phyloP scores from a whole-genome alignment of 2,888 invertebrate genomes.

The Netelia fuscicornis region DNA sequence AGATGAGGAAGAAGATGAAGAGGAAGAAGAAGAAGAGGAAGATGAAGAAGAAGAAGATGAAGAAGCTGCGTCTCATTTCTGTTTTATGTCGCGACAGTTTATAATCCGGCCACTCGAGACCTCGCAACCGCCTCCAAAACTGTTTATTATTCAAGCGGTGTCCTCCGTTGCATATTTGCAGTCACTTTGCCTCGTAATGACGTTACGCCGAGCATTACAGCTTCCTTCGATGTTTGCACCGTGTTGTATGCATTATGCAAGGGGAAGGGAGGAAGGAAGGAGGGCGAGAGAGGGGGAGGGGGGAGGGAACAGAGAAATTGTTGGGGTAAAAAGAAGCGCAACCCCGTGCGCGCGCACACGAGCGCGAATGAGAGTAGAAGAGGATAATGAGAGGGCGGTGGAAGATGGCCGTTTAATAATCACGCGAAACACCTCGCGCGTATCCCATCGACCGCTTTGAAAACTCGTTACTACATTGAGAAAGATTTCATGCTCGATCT shows the following conservation, averaged over 20 bases:
- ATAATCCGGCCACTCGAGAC: too few relatives aligned
- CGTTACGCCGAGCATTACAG: slow-evolving; percentile 71
- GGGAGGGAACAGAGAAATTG: background rate
- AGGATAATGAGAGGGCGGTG: slow-evolving; percentile 77
- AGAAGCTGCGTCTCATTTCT: too few relatives aligned
- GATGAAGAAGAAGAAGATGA: too few relatives aligned
- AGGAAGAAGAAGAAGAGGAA: too few relatives aligned
- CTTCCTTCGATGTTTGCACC: slow-evolving; percentile 75
- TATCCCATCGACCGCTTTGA: background rate
- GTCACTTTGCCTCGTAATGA: slow-evolving; percentile 75
- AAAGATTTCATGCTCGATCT: too few relatives aligned
- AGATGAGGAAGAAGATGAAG: too few relatives aligned
- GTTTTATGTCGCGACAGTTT: background rate
- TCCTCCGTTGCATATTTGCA: slow-evolving; percentile 71
- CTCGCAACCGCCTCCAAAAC: background rate
- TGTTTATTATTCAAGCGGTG: slow-evolving; percentile 14
- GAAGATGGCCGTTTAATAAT: too few relatives aligned
- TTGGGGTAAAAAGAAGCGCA: slow-evolving; percentile 16
- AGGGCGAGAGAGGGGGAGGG: background rate
- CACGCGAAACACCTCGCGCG: too few relatives aligned
- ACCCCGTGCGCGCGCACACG: background rate
- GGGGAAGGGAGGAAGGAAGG: background rate
- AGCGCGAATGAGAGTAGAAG: slow-evolving; percentile 21
- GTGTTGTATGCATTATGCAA: slow-evolving; percentile 77
- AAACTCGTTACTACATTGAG: background rate